phyloP scores from a whole-genome alignment of 2,113 vertebrate genomes.

The Oryzias celebensis region DNA sequence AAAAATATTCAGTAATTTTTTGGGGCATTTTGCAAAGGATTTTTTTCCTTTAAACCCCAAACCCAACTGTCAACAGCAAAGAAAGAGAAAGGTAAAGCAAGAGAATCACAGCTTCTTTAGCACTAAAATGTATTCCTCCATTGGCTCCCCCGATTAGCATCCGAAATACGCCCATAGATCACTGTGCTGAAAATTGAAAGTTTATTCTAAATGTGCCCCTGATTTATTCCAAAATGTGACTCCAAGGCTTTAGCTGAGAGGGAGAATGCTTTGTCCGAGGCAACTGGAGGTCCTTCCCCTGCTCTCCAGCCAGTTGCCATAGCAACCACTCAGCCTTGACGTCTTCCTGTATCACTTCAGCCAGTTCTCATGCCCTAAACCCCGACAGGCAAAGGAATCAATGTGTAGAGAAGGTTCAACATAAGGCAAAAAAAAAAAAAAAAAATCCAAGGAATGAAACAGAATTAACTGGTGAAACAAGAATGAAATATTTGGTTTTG shows the following conservation, averaged over 20 bases:
- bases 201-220: neutral
- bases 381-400: neutral
- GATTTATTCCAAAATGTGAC: neutral
- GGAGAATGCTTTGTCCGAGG: neutral
- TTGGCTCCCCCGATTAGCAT: neutral
- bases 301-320: conserved; percentile 21
- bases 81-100: too few relatives aligned
- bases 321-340: conserved; percentile 24
- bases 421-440: too few relatives aligned
- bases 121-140: neutral
- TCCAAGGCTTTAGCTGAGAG: conserved; percentile 1
- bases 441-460: neutral
- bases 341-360: neutral
- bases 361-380: neutral
- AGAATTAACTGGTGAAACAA: neutral
- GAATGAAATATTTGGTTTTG: too few relatives aligned
- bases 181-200: neutral
- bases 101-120: too few relatives aligned
- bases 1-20: too few relatives aligned
- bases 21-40: too few relatives aligned
- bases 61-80: too few relatives aligned
- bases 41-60: too few relatives aligned
- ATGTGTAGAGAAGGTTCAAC: neutral
- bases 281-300: conserved; percentile 6
- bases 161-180: neutral